Evolutionary conservation across 2,797 vertebrate genomes (phyloP).

Genomic region (Lacerta agilis): DNA sequence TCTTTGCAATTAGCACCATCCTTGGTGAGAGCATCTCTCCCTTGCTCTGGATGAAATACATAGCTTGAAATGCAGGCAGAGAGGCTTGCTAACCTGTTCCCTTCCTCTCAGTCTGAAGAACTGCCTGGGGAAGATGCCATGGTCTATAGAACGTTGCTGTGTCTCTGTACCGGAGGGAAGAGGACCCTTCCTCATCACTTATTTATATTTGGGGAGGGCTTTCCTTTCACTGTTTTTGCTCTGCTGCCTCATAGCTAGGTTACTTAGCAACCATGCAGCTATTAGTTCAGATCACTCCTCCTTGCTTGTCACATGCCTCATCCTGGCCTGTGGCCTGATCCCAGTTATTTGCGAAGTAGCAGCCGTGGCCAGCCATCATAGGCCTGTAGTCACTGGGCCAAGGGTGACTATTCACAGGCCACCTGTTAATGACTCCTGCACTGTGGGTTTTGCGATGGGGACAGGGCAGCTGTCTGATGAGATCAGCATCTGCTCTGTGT

Average conservation of each 20-base stretch:
- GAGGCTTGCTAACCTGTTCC: neutral
- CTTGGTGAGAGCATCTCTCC: neutral
- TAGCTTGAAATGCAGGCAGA: neutral
- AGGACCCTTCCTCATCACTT: neutral
- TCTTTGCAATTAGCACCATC: neutral
- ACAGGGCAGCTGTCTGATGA: neutral
- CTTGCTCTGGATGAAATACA: neutral
- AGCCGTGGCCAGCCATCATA: neutral
- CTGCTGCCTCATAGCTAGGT: neutral
- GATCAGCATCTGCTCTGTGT: neutral
- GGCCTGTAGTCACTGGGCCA: neutral
- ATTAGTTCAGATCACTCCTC: neutral
- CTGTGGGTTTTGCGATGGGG: neutral
- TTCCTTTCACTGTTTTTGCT: neutral
- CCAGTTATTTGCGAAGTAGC: neutral
- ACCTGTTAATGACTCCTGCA: neutral
- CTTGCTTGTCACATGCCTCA: neutral
- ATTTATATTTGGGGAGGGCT: slow-evolving; percentile 6
- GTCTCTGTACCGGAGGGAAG: neutral
- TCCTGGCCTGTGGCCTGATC: neutral
- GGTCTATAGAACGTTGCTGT: neutral
- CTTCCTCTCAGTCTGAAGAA: neutral
- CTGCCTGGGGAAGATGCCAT: neutral
- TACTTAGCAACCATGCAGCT: slow-evolving; percentile 15
- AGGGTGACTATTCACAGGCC: neutral